These are phyloP conservation scores for Drosophila limbata DNA, from an alignment of 2,888 invertebrate species.

Conservation along the genomic window DNA sequence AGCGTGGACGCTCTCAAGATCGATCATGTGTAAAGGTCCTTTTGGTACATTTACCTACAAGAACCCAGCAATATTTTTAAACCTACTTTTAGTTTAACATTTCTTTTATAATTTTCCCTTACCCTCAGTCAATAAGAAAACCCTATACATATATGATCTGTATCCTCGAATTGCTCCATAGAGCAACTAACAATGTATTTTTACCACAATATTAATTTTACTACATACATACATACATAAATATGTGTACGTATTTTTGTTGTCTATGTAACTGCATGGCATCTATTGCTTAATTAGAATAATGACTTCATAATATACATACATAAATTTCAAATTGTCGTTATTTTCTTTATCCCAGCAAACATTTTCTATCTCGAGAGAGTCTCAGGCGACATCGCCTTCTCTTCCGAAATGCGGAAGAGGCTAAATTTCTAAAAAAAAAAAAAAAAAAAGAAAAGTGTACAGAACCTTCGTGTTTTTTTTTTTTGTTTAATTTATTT, in stretches of 20 bases:
- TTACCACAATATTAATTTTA: conserved; percentile 57
- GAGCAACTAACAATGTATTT: conserved; percentile 48
- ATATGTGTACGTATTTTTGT: conserved; percentile 51
- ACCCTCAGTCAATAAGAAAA: conserved; percentile 50
- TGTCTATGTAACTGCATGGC: conserved; percentile 64
- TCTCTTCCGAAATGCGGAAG: too few relatives aligned
- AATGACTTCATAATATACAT: conserved; percentile 55
- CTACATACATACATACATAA: conserved; percentile 42
- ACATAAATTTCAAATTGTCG: conserved; percentile 6
- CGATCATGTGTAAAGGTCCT: conserved; percentile 62
- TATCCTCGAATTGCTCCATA: conserved; percentile 58
- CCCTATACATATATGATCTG: conserved; percentile 31
- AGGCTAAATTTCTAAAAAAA: too few relatives aligned
- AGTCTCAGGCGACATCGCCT: too few relatives aligned
- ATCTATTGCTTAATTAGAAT: conserved; percentile 61
- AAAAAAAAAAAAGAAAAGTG: too few relatives aligned
- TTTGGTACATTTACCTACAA: background rate
- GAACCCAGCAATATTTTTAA: conserved; percentile 55
- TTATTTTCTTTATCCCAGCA: background rate
- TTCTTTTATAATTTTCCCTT: conserved; percentile 30
- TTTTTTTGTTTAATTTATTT: too few relatives aligned
- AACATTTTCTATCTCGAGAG: too few relatives aligned
- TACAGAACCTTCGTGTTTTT: too few relatives aligned
- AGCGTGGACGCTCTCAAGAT: conserved; percentile 70
- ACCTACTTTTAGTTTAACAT: conserved; percentile 40